Percentiles rank a stretch among this genome's conserved stretches.
These are phyloP conservation scores for Cavia aperea DNA, from an alignment of 2,113 vertebrate genomes.

Conservation along the genomic window DNA sequence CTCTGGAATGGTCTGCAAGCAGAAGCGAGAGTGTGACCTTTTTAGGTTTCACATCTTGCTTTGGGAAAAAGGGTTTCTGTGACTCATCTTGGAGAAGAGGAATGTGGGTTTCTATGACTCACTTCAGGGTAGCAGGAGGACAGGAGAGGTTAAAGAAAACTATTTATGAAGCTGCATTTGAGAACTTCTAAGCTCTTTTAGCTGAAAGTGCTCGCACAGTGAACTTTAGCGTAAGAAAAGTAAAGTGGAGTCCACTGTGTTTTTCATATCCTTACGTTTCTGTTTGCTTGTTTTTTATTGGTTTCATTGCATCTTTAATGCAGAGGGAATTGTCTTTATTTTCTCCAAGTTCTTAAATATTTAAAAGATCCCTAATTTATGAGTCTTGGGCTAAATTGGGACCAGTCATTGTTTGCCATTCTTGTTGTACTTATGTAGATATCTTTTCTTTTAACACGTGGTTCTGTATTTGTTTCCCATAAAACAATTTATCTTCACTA, in stretches of 20 bases:
- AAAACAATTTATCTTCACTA: constrained; percentile 9
- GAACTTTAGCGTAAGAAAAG: neutral
- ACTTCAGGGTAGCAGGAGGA: neutral
- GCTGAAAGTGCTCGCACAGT: neutral
- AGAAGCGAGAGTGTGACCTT: neutral
- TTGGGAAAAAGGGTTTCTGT: neutral
- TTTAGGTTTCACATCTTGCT: neutral
- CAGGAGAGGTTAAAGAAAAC: neutral
- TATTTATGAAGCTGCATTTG: neutral
- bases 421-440: neutral
- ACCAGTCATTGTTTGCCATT: neutral
- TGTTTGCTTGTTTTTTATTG: neutral
- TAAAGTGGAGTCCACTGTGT: neutral
- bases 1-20: neutral
- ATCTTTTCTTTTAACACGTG: neutral
- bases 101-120: neutral
- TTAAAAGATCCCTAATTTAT: neutral
- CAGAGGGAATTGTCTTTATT: neutral
- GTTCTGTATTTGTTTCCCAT: neutral
- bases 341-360: constrained; percentile 12
- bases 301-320: neutral
- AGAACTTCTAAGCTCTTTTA: neutral
- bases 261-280: neutral
- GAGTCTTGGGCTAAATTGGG: neutral
- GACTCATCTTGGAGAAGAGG: neutral